phyloP scores from a whole-genome alignment of 2,888 invertebrate species.

The Acanthosoma haemorrhoidale region DNA sequence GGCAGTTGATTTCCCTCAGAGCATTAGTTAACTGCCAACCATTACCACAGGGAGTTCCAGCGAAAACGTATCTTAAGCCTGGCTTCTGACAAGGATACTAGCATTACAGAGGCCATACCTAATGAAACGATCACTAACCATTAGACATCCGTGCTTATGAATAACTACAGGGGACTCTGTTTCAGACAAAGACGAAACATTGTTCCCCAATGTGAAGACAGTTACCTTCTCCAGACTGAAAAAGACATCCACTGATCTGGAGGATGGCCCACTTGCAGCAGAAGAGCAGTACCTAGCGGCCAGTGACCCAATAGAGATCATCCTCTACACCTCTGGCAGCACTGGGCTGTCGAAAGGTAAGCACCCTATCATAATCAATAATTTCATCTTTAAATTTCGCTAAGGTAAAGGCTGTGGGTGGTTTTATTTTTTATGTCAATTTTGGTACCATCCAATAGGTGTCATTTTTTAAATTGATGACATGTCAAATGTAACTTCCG shows the following conservation, averaged over 20 bases:
- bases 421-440: not conserved
- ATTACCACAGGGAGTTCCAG: no score
- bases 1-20: no score
- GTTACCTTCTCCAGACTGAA: not conserved
- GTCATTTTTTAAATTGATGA: not conserved
- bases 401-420: not conserved
- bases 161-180: no score
- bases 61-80: no score
- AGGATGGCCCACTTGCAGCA: not conserved
- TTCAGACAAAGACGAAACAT: not conserved
- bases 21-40: no score
- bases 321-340: conserved; percentile 83
- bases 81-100: no score
- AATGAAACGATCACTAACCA: no score
- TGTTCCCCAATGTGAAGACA: not conserved
- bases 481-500: not conserved
- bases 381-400: no score
- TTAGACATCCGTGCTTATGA: no score
- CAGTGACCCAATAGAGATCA: conserved; percentile 53
- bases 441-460: not conserved
- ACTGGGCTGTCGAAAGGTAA: conserved; percentile 82
- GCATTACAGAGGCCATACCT: no score
- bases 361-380: not conserved
- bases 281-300: not conserved
- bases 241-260: not conserved